These are phyloP conservation scores for Caenorhabditis sp. DNA, from an alignment of 2,888 invertebrate genomes.

Conservation along the genomic window DNA sequence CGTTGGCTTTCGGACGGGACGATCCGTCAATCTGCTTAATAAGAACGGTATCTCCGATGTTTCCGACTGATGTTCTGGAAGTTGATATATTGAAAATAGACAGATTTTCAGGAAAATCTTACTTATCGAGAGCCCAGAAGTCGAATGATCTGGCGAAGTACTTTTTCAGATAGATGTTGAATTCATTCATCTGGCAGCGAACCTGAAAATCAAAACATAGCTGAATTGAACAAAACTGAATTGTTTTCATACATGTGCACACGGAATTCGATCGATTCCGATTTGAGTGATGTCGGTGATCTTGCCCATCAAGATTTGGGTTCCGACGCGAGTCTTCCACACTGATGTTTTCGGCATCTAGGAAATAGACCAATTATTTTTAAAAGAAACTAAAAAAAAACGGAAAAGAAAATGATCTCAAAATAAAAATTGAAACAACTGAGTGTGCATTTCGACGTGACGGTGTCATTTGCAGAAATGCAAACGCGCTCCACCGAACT, in stretches of 20 bases:
- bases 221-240: background rate
- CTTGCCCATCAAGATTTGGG: constrained; percentile 71
- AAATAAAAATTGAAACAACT: constrained; percentile 7
- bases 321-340: constrained; percentile 64
- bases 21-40: constrained; percentile 68
- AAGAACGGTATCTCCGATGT: constrained; percentile 73
- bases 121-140: constrained; percentile 75
- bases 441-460: constrained; percentile 31
- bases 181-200: constrained; percentile 74
- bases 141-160: constrained; percentile 74
- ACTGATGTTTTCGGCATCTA: constrained; percentile 67
- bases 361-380: background rate
- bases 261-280: constrained; percentile 73
- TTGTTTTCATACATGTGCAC: constrained; percentile 62
- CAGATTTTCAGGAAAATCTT: background rate
- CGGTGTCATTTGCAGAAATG: constrained; percentile 7
- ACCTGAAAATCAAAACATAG: constrained; percentile 66
- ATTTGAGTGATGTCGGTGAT: constrained; percentile 72
- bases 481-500: constrained; percentile 17
- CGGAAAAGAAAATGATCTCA: background rate
- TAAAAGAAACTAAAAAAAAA: constrained; percentile 7
- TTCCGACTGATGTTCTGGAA: constrained; percentile 53
- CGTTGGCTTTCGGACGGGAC: constrained; percentile 69
- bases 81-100: background rate
- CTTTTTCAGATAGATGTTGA: constrained; percentile 75